These are phyloP conservation scores for Capromys pilorides DNA, from an alignment of 2,797 vertebrate genomes.

Conservation along the genomic window DNA sequence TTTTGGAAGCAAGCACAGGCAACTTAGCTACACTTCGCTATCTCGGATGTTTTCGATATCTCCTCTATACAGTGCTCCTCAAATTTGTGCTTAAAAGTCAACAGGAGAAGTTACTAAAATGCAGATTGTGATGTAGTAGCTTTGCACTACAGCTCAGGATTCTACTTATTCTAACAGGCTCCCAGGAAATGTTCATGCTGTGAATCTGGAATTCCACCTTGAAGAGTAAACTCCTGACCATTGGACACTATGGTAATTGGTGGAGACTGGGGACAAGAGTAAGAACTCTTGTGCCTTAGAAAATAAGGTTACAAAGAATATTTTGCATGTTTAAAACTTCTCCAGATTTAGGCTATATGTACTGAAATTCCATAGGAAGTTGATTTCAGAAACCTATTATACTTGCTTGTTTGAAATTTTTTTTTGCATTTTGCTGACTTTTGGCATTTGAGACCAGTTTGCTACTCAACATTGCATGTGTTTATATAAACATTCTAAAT, in stretches of 20 bases:
- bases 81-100: not conserved
- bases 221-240: not conserved
- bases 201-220: not conserved
- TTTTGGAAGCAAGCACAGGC: constrained; percentile 39
- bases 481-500: constrained; percentile 79
- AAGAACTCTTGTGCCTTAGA: constrained; percentile 61
- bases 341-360: constrained; percentile 67
- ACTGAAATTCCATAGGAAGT: constrained; percentile 71
- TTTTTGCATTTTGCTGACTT: constrained; percentile 74
- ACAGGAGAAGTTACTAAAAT: not conserved
- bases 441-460: constrained; percentile 79
- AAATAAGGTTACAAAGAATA: constrained; percentile 63
- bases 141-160: not conserved
- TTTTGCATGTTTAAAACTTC: constrained; percentile 67
- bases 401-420: constrained; percentile 58
- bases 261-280: not conserved
- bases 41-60: constrained; percentile 57
- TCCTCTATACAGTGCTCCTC: constrained; percentile 34
- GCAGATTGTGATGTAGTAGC: not conserved
- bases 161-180: not conserved
- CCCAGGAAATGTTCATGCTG: not conserved
- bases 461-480: constrained; percentile 78
- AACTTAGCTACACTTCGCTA: constrained; percentile 69
- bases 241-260: not conserved
- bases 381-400: constrained; percentile 74